phyloP scores from a whole-genome alignment of 2,888 invertebrate genomes.

The Pyrocoelia pectoralis region DNA sequence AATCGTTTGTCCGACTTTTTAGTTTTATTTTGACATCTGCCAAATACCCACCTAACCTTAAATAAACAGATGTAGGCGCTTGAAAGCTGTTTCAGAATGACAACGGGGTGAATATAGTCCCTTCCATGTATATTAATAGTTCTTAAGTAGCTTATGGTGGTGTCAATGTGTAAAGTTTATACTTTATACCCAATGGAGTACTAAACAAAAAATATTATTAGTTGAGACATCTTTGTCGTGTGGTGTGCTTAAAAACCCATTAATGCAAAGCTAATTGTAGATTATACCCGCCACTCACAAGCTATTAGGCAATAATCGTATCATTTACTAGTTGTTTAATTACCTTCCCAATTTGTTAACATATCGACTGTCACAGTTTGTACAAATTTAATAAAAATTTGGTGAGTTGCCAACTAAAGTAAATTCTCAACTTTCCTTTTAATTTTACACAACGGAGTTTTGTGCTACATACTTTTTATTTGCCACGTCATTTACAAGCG shows the following conservation, averaged over 20 bases:
- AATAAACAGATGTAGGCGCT: conserved; percentile 7
- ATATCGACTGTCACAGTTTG: conserved; percentile 8
- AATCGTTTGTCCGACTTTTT: not conserved
- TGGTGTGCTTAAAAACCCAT: not conserved
- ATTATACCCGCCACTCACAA: not conserved
- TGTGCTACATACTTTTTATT: not conserved
- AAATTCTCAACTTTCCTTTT: not conserved
- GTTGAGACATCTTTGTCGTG: not conserved
- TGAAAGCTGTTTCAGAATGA: conserved; percentile 9
- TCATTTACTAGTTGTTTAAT: not conserved
- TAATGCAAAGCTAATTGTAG: no score
- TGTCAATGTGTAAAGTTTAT: conserved; percentile 10
- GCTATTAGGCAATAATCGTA: not conserved
- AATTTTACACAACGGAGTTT: not conserved
- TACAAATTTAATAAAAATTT: not conserved
- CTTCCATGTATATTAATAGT: conserved; percentile 13
- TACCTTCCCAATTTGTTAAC: conserved; percentile 2
- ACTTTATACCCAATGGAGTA: not conserved
- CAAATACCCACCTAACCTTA: conserved; percentile 3
- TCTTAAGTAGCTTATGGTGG: conserved; percentile 5
- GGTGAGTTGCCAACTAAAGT: conserved; percentile 5
- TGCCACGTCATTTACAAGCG: not conserved
- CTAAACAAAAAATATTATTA: not conserved
- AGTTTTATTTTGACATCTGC: conserved; percentile 6
- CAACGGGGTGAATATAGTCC: conserved; percentile 9